Evolutionary conservation across 2,113 vertebrate genomes (phyloP).

Genomic region (Micronisus gabar): DNA sequence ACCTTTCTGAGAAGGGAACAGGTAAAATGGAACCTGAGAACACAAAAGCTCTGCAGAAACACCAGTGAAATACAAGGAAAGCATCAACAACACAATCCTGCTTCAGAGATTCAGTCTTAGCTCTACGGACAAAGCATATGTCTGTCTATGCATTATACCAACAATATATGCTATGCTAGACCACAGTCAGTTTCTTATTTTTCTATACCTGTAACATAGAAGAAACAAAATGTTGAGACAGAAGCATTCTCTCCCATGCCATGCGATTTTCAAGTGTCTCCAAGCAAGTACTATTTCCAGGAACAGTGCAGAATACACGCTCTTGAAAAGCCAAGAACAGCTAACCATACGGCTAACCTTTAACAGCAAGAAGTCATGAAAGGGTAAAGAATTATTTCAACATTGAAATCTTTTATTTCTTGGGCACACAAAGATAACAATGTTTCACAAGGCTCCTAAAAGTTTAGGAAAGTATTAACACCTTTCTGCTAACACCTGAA

Average conservation of each 20-base stretch:
- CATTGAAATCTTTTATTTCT: background rate
- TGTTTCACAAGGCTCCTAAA: background rate
- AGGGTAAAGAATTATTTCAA: background rate
- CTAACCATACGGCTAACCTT: fast-evolving
- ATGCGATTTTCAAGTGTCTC: background rate
- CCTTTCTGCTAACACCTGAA: background rate
- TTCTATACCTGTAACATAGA: background rate
- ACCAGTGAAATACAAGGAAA: background rate
- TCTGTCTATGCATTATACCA: background rate
- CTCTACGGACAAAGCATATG: background rate
- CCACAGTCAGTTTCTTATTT: background rate
- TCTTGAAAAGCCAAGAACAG: background rate
- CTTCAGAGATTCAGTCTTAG: background rate
- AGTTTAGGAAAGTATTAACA: too few species aligned
- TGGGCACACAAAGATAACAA: background rate
- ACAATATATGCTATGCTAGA: background rate
- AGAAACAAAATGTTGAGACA: background rate
- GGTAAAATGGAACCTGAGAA: background rate
- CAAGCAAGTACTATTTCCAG: background rate
- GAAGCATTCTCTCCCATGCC: background rate
- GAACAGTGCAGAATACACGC: background rate
- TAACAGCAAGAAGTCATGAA: background rate
- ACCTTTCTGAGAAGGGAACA: background rate
- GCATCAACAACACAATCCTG: background rate
- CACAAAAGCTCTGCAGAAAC: background rate